Evolutionary conservation across 2,113 vertebrate genomes (phyloP), one percentile per base, ranked within the genome.

Genomic region (Morone saxatilis): DNA sequence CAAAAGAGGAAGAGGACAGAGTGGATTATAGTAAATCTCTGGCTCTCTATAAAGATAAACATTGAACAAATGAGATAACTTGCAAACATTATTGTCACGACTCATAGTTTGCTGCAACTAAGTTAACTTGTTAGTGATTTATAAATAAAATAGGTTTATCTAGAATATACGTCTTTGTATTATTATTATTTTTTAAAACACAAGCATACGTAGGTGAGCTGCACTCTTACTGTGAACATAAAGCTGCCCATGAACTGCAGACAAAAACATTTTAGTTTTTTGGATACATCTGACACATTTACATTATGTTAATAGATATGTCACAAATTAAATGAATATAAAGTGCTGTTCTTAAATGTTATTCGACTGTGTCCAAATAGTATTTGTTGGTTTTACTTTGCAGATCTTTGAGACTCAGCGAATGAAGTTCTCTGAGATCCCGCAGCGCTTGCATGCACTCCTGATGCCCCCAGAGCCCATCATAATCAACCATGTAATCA

Each of bases 401-500:
- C 88, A 99, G 98, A 99, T 99, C 86, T 99, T 99, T 86, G 98
- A 99, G 73, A 97, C 97, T 85, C 97, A 98, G 22, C 95, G 98
- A 38, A 96, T 99, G 92, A 99, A 99, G 95, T 99, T 99, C 90
- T 99, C 98, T 0, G 98, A 99, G 95, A 99, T 99, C 80, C 98
- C 98, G 7, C 98, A 99, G 93, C 96, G 98, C 38, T 94, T 99
- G 13, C 98, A 99, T 0, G 98, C 98, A 0, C 93, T 99, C 91
- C 96, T 99, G 43, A 99, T 99, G 98, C 98, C 98, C n/a, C 98
- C 98, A 0, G 98, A 99, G n/a, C 98, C 98, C 0, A 99, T 99
- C 92, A 99, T 99, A 94, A 99, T 99, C 80, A 99, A 99, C 79
- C 98, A 99, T 1, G 97, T 99, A 71, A 99, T 99, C 95, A 99